These are phyloP conservation scores for Carettochelys insculpta DNA, from an alignment of 2,113 vertebrate genomes.

Conservation along the genomic window DNA sequence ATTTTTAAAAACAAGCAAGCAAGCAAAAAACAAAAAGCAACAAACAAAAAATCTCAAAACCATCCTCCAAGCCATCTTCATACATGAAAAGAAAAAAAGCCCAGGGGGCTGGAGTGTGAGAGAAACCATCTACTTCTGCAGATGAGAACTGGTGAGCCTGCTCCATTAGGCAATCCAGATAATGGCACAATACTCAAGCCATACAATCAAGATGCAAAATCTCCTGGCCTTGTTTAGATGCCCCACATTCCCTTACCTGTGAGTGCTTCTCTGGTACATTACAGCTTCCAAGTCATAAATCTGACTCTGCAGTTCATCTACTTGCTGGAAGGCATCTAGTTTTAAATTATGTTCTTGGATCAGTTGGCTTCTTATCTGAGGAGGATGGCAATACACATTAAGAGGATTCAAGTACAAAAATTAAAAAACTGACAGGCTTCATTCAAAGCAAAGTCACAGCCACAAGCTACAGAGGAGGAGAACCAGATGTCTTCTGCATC, in stretches of 20 bases:
- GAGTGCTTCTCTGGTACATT: conserved; percentile 35
- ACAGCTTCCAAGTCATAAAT: conserved; percentile 53
- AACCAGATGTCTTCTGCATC: not conserved
- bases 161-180: not conserved
- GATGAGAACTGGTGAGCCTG: not conserved
- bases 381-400: not conserved
- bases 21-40: not conserved
- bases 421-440: not conserved
- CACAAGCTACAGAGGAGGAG: not conserved
- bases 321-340: conserved; percentile 75
- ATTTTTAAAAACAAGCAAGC: no score
- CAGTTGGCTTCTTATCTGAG: conserved; percentile 74
- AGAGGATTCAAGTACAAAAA: conserved; percentile 10
- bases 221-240: not conserved
- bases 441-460: not conserved
- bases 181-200: not conserved
- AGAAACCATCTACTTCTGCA: not conserved
- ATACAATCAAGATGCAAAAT: not conserved
- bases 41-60: not conserved
- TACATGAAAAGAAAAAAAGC: not conserved
- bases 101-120: not conserved
- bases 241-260: conserved; percentile 48
- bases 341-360: conserved; percentile 77
- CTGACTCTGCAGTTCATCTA: conserved; percentile 74
- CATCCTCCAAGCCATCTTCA: not conserved